These are phyloP conservation scores for Eudasyphora cyanicolor DNA, from an alignment of 2,888 invertebrate species.

Conservation along the genomic window DNA sequence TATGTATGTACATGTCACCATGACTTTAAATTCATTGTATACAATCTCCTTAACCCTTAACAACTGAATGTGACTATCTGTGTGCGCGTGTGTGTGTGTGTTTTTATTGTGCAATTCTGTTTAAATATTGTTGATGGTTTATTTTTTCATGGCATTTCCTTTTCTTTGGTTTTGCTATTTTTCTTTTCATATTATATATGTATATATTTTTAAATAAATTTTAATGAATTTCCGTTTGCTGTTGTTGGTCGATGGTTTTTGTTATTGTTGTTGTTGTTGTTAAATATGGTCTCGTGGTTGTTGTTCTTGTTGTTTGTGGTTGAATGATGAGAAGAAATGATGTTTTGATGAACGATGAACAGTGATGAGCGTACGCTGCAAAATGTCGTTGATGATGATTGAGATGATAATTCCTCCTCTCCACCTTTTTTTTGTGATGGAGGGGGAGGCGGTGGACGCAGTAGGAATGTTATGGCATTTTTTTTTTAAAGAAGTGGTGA, in stretches of 20 bases:
- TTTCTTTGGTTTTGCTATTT: background rate
- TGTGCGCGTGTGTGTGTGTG: background rate
- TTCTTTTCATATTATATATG: background rate
- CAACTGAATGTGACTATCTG: background rate
- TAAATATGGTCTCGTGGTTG: background rate
- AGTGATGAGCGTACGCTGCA: slow-evolving; percentile 23
- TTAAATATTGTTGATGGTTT: slow-evolving; percentile 39
- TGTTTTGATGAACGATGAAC: slow-evolving; percentile 57
- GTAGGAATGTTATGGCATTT: background rate
- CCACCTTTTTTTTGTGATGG: background rate
- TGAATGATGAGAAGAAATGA: background rate
- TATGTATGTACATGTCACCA: no score
- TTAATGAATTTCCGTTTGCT: slow-evolving; percentile 42
- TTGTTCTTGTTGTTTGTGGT: slow-evolving; percentile 8
- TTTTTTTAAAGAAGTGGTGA: no score
- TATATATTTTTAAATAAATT: background rate
- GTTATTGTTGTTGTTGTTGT: background rate
- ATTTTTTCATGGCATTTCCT: slow-evolving; percentile 13
- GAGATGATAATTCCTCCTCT: background rate
- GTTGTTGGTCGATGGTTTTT: slow-evolving; percentile 43
- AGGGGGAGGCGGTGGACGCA: background rate
- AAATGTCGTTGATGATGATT: slow-evolving; percentile 25
- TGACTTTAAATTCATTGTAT: no score
- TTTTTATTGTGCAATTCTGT: background rate
- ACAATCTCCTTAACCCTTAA: no score